A percentile compares a stretch with the other conserved stretches of the same genome.
phyloP scores from a whole-genome alignment of 2,797 vertebrate species.

The Tapirus indicus region DNA sequence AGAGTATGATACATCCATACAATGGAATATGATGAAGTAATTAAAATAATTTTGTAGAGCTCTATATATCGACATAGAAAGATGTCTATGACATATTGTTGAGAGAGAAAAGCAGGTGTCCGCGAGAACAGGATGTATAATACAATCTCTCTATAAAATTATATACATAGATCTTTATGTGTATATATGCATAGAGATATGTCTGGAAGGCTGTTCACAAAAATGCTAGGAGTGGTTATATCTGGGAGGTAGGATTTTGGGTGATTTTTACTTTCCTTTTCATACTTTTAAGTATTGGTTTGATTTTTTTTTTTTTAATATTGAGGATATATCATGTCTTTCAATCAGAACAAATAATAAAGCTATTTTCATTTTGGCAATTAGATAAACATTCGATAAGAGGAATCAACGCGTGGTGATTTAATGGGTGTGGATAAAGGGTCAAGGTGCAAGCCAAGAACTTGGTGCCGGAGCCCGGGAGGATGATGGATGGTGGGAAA shows the following conservation, averaged over 20 bases:
- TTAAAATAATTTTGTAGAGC: slow-evolving; percentile 77
- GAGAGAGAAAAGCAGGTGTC: slow-evolving; percentile 84
- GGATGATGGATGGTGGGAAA: neutral
- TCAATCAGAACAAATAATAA: slow-evolving; percentile 60
- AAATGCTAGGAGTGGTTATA: slow-evolving; percentile 71
- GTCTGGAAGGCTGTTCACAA: slow-evolving; percentile 81
- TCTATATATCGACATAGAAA: slow-evolving; percentile 85
- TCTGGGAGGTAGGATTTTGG: slow-evolving; percentile 68
- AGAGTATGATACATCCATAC: slow-evolving; percentile 48
- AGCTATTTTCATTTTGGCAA: slow-evolving; percentile 64
- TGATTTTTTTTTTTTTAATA: slow-evolving; percentile 54
- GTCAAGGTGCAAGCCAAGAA: neutral
- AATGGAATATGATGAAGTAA: slow-evolving; percentile 75
- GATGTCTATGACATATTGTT: slow-evolving; percentile 83
- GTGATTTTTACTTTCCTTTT: slow-evolving; percentile 78
- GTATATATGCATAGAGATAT: slow-evolving; percentile 80
- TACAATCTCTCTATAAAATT: slow-evolving; percentile 80
- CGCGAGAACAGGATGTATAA: slow-evolving; percentile 83
- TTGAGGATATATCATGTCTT: slow-evolving; percentile 53
- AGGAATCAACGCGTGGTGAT: neutral
- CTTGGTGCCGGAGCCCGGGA: neutral
- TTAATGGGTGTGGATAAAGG: neutral
- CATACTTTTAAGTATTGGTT: slow-evolving; percentile 63
- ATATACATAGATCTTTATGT: slow-evolving; percentile 81
- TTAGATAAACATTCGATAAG: slow-evolving; percentile 19